These are phyloP conservation scores for Ganaspis brasiliensis DNA, from an alignment of 2,888 invertebrate genomes.

Conservation along the genomic window DNA sequence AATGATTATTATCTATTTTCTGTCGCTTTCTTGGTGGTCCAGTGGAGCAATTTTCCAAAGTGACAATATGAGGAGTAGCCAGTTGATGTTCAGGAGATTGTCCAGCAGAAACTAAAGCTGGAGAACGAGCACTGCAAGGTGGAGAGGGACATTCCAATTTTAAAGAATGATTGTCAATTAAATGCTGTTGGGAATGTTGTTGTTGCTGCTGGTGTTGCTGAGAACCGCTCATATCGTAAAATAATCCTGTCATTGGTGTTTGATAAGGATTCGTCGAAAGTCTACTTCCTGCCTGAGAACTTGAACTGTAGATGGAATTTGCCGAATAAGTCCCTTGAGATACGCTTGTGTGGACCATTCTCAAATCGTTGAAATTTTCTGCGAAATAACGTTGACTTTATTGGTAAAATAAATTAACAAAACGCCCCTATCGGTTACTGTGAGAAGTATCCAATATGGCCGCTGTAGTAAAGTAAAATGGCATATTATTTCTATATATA, in stretches of 20 bases:
- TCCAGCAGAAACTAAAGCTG: conserved; percentile 71
- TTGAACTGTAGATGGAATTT: conserved; percentile 62
- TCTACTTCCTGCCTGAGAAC: conserved; percentile 63
- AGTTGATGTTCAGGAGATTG: conserved; percentile 77
- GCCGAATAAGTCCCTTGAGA: conserved; percentile 66
- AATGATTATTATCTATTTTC: conserved; percentile 78
- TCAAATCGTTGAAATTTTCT: conserved; percentile 69
- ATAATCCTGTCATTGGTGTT: conserved; percentile 62
- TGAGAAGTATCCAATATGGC: no score
- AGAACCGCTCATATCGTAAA: conserved; percentile 72
- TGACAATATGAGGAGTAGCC: conserved; percentile 75
- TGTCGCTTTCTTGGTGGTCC: conserved; percentile 65
- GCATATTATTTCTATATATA: no score
- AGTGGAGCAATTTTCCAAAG: conserved; percentile 72
- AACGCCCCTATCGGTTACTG: no score
- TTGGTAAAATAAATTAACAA: no score
- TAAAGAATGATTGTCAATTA: conserved; percentile 73
- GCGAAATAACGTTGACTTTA: conserved; percentile 39
- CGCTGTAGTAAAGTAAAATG: no score
- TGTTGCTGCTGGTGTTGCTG: conserved; percentile 71
- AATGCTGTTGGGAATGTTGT: conserved; percentile 70
- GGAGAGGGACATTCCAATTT: conserved; percentile 78
- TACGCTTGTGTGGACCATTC: conserved; percentile 66
- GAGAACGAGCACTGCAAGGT: conserved; percentile 72
- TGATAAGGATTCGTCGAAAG: conserved; percentile 65